Evolutionary conservation across 2,797 vertebrate genomes (phyloP).

Genomic region (Galago senegalensis): DNA sequence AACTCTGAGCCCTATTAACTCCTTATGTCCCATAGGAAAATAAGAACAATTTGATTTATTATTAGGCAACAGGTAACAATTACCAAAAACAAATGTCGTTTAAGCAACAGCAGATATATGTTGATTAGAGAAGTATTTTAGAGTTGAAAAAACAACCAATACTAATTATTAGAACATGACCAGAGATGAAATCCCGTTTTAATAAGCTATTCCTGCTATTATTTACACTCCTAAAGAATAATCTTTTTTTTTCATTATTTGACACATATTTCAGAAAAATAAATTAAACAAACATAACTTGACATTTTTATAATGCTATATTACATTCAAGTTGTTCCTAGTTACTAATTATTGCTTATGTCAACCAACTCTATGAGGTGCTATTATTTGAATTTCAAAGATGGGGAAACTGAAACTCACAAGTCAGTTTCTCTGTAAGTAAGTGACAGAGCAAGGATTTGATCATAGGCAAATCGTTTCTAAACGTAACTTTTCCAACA

Average conservation of each 20-base stretch:
- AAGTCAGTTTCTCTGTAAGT: not conserved
- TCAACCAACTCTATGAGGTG: not conserved
- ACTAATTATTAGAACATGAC: conserved; percentile 29
- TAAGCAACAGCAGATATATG: not conserved
- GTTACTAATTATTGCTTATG: not conserved
- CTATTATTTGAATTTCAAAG: conserved; percentile 46
- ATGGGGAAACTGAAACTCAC: conserved; percentile 10
- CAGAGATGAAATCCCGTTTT: conserved; percentile 45
- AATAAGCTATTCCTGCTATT: not conserved
- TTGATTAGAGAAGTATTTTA: conserved; percentile 10
- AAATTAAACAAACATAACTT: conserved; percentile 12
- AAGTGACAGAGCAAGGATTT: not conserved
- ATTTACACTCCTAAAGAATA: conserved; percentile 1
- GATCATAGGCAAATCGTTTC: not conserved
- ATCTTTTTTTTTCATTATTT: not conserved
- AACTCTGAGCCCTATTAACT: not conserved
- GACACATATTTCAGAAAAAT: conserved; percentile 18
- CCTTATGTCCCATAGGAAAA: not conserved
- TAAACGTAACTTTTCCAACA: not conserved
- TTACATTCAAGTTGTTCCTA: not conserved
- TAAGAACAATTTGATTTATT: not conserved
- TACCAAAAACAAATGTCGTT: not conserved
- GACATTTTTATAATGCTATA: not conserved
- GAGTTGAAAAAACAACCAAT: conserved; percentile 25
- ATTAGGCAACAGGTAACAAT: not conserved